A percentile compares a stretch with the other conserved stretches of the same genome.
Conservation (phyloP, 2,113 vertebrate genomes). For the Bufo gargarizans region DNA sequence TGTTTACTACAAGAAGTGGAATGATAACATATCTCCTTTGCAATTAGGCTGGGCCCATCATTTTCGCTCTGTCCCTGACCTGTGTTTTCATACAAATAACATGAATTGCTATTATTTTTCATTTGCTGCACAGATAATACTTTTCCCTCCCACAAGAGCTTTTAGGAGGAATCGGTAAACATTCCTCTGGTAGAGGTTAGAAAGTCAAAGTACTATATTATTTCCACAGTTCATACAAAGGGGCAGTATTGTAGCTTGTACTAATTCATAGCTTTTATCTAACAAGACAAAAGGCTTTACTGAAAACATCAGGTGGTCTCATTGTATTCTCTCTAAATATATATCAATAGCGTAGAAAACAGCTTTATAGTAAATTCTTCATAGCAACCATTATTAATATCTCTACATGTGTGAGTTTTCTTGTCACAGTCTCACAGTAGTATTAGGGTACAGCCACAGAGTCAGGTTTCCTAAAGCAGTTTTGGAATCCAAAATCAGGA, state of each 20-base stretch:
- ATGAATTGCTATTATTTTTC: conserved; percentile 37
- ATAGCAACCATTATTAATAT: background rate
- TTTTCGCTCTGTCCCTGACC: conserved; percentile 33
- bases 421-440: too few species aligned
- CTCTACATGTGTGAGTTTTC: too few species aligned
- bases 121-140: background rate
- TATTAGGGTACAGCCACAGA: too few species aligned
- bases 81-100: conserved; percentile 44
- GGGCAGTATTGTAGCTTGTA: background rate
- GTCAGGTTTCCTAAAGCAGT: too few species aligned
- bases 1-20: background rate
- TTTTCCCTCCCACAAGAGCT: conserved; percentile 15
- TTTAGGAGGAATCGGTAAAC: conserved; percentile 37
- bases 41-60: background rate
- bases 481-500: too few species aligned
- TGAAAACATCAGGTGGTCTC: background rate
- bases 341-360: background rate
- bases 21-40: conserved; percentile 17
- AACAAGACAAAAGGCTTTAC: background rate
- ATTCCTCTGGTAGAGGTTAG: conserved; percentile 4
- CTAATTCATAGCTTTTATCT: background rate
- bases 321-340: background rate
- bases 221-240: conserved; percentile 3
- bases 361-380: background rate
- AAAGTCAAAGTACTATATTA: conserved; percentile 45